Conservation (phyloP, 2,888 invertebrate genomes). For the Chymomyza caudatula region DNA sequence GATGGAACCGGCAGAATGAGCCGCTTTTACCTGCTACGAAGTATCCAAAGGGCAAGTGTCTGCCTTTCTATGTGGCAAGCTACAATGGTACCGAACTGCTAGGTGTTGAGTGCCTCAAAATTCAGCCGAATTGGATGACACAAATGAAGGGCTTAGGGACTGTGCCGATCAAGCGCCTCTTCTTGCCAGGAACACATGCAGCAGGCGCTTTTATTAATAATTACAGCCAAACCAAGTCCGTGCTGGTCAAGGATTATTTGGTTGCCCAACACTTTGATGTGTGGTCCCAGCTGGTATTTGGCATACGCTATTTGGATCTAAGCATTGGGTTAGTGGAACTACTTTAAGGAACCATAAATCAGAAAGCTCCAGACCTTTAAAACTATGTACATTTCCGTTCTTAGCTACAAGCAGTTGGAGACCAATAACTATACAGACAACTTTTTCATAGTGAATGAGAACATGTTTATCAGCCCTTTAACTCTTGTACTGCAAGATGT, state of each 20-base stretch:
- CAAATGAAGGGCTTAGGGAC: slow-evolving; percentile 77
- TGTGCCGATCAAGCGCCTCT: slow-evolving; percentile 72
- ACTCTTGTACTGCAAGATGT: slow-evolving; percentile 84
- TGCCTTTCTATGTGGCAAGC: slow-evolving; percentile 86
- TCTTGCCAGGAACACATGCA: slow-evolving; percentile 81
- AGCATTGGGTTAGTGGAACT: slow-evolving; percentile 85
- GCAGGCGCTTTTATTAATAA: slow-evolving; percentile 80
- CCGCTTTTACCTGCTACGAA: slow-evolving; percentile 39
- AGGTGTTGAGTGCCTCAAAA: slow-evolving; percentile 84
- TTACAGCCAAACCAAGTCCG: slow-evolving; percentile 60
- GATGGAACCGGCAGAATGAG: slow-evolving; percentile 80
- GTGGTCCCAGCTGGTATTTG: slow-evolving; percentile 91
- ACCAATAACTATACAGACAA: slow-evolving; percentile 53
- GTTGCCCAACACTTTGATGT: slow-evolving; percentile 85
- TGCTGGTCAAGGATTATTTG: slow-evolving; percentile 77
- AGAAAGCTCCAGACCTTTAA: slow-evolving; percentile 1
- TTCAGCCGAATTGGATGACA: slow-evolving; percentile 92
- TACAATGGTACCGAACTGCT: slow-evolving; percentile 81
- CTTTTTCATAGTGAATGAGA: slow-evolving; percentile 76
- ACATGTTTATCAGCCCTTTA: slow-evolving; percentile 81
- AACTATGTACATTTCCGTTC: not conserved
- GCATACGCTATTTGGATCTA: slow-evolving; percentile 89
- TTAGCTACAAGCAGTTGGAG: slow-evolving; percentile 57
- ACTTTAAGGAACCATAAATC: too few species aligned
- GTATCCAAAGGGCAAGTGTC: slow-evolving; percentile 80